A percentile compares a stretch with the other conserved stretches of the same genome.
These are phyloP conservation scores for Eleginops maclovinus DNA, from an alignment of 2,113 vertebrate species.

Conservation along the genomic window DNA sequence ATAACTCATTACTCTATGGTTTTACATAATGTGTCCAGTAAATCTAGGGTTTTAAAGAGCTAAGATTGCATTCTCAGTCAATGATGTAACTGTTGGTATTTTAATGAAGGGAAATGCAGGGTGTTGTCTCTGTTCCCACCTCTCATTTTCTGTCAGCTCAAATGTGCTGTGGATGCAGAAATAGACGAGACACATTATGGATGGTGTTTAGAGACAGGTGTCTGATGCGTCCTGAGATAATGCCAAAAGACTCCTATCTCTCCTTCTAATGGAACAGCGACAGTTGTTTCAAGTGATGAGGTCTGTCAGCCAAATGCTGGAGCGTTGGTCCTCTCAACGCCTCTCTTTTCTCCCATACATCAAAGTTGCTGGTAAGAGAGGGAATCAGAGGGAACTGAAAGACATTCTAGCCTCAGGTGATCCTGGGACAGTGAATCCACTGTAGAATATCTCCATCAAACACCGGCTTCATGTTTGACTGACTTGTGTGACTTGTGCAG, in stretches of 20 bases:
- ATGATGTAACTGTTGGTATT: constrained; percentile 57
- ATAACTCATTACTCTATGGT: constrained; percentile 46
- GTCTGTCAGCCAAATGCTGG: constrained; percentile 73
- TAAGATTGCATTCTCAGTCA: constrained; percentile 44
- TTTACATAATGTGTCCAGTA: constrained; percentile 55
- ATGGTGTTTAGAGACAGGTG: constrained; percentile 79
- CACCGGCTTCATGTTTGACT: constrained; percentile 21
- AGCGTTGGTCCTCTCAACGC: constrained; percentile 62
- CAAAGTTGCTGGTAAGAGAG: constrained; percentile 47
- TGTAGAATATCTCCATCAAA: constrained; percentile 38
- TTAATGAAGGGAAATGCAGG: constrained; percentile 27
- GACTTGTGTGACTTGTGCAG: constrained; percentile 30
- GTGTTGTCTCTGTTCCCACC: constrained; percentile 16
- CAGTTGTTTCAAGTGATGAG: constrained; percentile 79
- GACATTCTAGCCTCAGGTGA: constrained; percentile 40
- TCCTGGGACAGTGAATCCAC: constrained; percentile 36
- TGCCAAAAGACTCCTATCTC: constrained; percentile 72
- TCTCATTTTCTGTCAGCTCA: constrained; percentile 51
- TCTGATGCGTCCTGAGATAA: constrained; percentile 79
- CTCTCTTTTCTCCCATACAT: constrained; percentile 68
- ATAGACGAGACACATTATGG: constrained; percentile 62
- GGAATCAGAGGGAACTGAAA: constrained; percentile 34
- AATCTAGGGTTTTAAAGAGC: constrained; percentile 51
- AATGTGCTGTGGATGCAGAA: constrained; percentile 42
- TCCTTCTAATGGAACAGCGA: constrained; percentile 73